These are phyloP conservation scores for Sardinella longiceps DNA, from an alignment of 2,797 vertebrate species.

Conservation along the genomic window DNA sequence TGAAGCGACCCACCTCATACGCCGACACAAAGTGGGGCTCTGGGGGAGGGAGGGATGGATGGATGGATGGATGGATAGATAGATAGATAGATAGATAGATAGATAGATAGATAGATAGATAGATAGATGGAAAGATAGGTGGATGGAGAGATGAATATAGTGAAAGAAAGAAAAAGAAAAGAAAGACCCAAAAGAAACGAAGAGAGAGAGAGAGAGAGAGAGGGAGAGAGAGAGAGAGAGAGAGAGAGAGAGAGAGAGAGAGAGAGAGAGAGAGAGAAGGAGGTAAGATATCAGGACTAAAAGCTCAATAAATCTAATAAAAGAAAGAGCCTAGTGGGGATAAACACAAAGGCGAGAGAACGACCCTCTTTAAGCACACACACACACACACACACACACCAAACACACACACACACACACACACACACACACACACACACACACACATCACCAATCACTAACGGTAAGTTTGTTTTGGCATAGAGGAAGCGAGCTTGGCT, in stretches of 20 bases:
- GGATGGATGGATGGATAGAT: neutral
- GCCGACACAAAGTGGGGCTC: conserved; percentile 95
- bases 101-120: neutral
- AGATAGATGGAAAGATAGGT: neutral
- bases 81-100: neutral
- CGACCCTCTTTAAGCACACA: neutral
- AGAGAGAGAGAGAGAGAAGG: neutral
- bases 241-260: neutral
- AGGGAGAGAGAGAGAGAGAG: neutral
- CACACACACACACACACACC: neutral
- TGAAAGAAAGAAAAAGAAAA: no score
- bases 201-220: neutral
- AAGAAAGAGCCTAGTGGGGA: no score
- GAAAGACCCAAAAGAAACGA: no score
- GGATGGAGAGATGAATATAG: neutral
- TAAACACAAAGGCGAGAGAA: no score
- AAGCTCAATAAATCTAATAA: no score
- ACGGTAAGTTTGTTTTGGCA: neutral
- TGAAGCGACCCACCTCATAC: conserved; percentile 91
- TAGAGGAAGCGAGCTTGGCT: no score
- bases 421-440: neutral
- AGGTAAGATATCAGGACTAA: neutral
- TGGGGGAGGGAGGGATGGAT: conserved; percentile 54
- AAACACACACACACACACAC: neutral
- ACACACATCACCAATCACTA: neutral